A percentile compares a stretch with the other conserved stretches of the same genome.
Evolutionary conservation across 2,113 vertebrate genomes (phyloP).

Genomic region (Glareola pratincola): DNA sequence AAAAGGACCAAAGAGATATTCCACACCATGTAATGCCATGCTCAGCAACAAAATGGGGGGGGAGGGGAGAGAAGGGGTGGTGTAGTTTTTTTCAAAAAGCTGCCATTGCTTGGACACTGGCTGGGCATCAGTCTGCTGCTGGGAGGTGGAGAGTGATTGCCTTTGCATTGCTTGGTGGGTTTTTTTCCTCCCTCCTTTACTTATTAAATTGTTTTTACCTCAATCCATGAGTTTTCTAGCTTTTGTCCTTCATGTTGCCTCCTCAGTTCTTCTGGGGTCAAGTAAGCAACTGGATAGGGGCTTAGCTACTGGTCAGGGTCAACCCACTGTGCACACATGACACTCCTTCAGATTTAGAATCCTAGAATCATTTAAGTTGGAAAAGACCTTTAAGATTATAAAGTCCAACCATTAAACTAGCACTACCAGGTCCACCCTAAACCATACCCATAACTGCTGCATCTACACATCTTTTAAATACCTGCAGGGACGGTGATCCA

Average conservation of each 20-base stretch:
- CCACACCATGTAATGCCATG: not conserved
- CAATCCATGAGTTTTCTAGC: accelerated
- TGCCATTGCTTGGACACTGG: not conserved
- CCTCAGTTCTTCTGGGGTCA: not conserved
- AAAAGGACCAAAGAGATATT: not conserved
- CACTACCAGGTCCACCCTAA: no score
- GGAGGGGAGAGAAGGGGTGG: no score
- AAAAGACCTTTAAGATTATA: not conserved
- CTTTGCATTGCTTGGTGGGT: not conserved
- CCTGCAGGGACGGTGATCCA: not conserved
- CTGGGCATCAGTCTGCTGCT: not conserved
- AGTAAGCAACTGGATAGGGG: not conserved
- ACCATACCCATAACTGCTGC: not conserved
- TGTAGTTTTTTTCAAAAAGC: not conserved
- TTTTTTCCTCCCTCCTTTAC: not conserved
- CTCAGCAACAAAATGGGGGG: not conserved
- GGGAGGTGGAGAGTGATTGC: not conserved
- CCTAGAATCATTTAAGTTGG: not conserved
- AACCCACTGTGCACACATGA: not conserved
- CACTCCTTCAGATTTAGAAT: not conserved
- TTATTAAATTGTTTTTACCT: not conserved
- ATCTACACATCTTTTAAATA: not conserved
- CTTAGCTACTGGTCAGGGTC: accelerated
- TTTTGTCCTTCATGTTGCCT: not conserved
- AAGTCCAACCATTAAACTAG: accelerated